These are phyloP conservation scores for Perizoma flavofasciatum DNA, from an alignment of 2,888 invertebrate genomes.

Conservation along the genomic window DNA sequence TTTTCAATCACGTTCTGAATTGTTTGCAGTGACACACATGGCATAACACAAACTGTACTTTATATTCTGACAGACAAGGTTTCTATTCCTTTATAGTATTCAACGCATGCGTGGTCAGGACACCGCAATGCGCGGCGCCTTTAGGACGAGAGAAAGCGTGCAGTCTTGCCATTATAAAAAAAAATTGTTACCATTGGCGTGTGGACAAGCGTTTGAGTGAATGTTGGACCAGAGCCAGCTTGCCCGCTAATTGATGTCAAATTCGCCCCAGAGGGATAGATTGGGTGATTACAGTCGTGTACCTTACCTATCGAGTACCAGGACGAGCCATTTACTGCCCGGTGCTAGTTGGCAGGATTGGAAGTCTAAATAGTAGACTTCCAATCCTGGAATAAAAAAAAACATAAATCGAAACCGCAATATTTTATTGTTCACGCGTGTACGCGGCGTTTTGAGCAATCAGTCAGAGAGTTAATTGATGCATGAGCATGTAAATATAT, in stretches of 20 bases:
- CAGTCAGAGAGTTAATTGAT: no score
- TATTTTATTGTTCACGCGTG: no score
- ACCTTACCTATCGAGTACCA: no score
- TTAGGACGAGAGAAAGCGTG: constrained; percentile 72
- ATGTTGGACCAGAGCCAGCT: not conserved
- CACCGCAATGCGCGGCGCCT: constrained; percentile 83
- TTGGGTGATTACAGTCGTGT: not conserved
- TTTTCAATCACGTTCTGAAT: constrained; percentile 35
- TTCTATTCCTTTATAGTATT: constrained; percentile 38
- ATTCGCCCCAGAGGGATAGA: not conserved
- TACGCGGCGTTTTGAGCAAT: no score
- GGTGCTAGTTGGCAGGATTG: no score
- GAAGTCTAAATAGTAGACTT: no score
- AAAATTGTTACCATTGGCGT: constrained; percentile 49
- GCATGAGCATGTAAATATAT: no score
- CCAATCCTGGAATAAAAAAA: no score
- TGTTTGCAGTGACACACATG: constrained; percentile 31
- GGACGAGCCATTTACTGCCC: no score
- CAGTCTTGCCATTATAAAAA: constrained; percentile 70
- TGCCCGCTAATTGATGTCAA: not conserved
- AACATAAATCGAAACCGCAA: no score
- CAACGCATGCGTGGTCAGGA: constrained; percentile 73
- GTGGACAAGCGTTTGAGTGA: constrained; percentile 53
- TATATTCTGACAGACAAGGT: constrained; percentile 18
- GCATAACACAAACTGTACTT: constrained; percentile 21